phyloP scores from a whole-genome alignment of 2,888 invertebrate species.

The Prostheceraeus crozeri region DNA sequence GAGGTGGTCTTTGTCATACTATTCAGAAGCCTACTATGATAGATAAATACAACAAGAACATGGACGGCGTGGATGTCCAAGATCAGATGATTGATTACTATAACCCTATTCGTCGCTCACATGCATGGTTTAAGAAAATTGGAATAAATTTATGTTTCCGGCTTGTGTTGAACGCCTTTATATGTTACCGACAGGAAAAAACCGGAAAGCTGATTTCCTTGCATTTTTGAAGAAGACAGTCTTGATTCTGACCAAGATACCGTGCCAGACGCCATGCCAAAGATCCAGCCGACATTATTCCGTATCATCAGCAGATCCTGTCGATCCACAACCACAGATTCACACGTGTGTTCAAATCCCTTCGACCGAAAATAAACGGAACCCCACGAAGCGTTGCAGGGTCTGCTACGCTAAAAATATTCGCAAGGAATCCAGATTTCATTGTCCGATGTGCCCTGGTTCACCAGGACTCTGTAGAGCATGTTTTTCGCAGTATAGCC shows the following conservation, averaged over 20 bases:
- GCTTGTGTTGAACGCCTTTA: constrained; percentile 26
- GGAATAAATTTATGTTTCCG: constrained; percentile 22
- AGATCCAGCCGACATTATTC: too few species aligned
- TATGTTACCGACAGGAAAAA: constrained; percentile 19
- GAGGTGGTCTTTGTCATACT: constrained; percentile 14
- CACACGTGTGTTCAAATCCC: too few species aligned
- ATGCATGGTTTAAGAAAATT: constrained; percentile 24
- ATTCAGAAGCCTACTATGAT: constrained; percentile 29
- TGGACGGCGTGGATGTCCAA: constrained; percentile 26
- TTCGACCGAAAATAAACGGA: too few species aligned
- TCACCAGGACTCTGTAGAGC: too few species aligned
- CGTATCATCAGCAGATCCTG: too few species aligned
- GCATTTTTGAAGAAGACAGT: constrained; percentile 29
- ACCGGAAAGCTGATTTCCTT: constrained; percentile 25
- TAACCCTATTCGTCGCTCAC: constrained; percentile 23
- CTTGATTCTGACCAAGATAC: not conserved
- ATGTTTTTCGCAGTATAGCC: too few species aligned
- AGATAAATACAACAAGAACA: constrained; percentile 23
- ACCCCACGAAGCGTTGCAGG: too few species aligned
- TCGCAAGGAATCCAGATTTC: too few species aligned
- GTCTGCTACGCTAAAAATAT: too few species aligned
- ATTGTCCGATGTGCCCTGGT: too few species aligned
- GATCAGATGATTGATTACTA: constrained; percentile 27
- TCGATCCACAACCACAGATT: too few species aligned
- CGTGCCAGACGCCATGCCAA: constrained; percentile 2